Evolutionary conservation across 2,113 vertebrate genomes (phyloP).

Genomic region (Anthoscopus minutus): DNA sequence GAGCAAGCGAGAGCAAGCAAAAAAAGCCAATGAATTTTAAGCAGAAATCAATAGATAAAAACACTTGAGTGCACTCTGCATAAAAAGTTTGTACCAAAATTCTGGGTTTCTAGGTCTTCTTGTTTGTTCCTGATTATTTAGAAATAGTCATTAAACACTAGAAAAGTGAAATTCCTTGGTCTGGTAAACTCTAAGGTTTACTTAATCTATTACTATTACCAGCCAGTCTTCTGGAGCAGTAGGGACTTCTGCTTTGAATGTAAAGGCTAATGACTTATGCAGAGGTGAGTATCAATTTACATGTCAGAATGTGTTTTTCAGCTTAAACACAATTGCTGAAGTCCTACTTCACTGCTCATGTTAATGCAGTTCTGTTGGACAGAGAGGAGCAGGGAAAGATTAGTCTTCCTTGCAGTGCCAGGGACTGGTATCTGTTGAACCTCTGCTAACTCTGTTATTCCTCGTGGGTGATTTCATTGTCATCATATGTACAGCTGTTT

Average conservation of each 20-base stretch:
- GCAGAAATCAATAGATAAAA: neutral
- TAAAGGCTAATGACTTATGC: neutral
- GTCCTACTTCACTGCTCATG: neutral
- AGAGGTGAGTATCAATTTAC: neutral
- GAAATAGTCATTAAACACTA: neutral
- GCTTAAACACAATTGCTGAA: neutral
- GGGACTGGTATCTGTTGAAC: neutral
- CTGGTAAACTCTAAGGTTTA: neutral
- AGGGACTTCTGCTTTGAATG: neutral
- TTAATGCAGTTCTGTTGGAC: neutral
- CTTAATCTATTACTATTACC: neutral
- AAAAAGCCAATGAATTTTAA: neutral
- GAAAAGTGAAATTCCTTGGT: neutral
- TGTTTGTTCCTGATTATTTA: neutral
- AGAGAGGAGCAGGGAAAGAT: neutral
- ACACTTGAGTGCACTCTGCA: neutral
- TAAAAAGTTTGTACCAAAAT: neutral
- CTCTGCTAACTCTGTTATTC: neutral
- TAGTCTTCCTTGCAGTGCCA: neutral
- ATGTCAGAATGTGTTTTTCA: neutral
- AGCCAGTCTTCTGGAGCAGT: neutral
- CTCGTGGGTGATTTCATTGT: neutral
- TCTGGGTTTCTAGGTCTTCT: neutral
- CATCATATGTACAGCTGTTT: neutral
- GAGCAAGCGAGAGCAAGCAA: neutral